Base-by-base conservation (phyloP, 2,888 invertebrate genomes). In the Hecatera dysodea region DNA sequence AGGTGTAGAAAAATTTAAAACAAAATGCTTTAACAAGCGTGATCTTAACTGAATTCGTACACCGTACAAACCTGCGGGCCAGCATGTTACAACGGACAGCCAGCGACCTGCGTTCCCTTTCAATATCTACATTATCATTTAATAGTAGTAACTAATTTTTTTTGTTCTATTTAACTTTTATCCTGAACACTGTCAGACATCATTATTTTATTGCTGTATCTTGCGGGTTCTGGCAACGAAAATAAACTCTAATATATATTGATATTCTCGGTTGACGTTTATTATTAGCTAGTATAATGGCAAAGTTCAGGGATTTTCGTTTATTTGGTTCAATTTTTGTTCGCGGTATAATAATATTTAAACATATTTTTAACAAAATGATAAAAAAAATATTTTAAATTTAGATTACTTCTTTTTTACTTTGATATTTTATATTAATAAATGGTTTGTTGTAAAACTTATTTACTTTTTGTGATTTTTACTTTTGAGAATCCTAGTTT, bases 241-340 rank as follows among this genome's bases (percentile, higher is more conserved):
- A 75, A 50, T 65, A 29, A 44, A 50, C 29, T 56, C 55, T 39
- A 42, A 42, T 63, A 46, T 66, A 75, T 81, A 75, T 78, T 69
- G 50, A 66, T 59, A 62, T 60, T 59, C 39, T 7, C 15, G 24
- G 75, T 76, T 69, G 70, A 76, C 57, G 65, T 66, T 56, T 56
- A 59, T 56, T 56, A 59, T 69, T 48, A 60, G 55, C 50, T 63
- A 48, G 27, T 69, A 73, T 79, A 65, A 53, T 60, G 9, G 48
- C 29, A 19, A 59, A 44, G n/a, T 63, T 79, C n/a, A 24, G 4
- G 15, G 44, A 60, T 56, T 74, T 80, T 64, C 15, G n/a, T 50
- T 60, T 62, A 36, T 29, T 29, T 22, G 29, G 15, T 56, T 27
- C 12, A 9, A 50, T 56, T 70, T 56, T 69, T 56, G 22, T 56